A percentile compares a stretch with the other conserved stretches of the same genome.
These are phyloP conservation scores for Pammene aurita DNA, from an alignment of 2,888 invertebrate genomes.

Conservation along the genomic window DNA sequence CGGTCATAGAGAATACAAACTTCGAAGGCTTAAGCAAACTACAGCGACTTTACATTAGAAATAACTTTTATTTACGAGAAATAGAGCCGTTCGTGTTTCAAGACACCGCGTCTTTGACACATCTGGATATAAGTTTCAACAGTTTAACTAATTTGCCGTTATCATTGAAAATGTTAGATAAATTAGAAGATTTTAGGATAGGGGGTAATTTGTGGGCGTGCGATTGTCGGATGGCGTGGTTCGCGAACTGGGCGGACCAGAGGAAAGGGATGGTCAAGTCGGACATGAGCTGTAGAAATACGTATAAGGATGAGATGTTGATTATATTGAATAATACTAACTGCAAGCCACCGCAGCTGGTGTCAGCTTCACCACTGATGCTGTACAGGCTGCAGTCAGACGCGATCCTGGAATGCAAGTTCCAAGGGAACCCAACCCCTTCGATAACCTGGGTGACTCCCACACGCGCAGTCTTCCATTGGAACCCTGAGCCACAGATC, in stretches of 20 bases:
- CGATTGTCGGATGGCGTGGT: constrained; percentile 93
- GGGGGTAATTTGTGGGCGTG: constrained; percentile 92
- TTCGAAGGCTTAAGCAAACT: constrained; percentile 85
- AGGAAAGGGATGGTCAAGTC: constrained; percentile 79
- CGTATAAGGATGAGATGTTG: constrained; percentile 88
- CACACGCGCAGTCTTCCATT: constrained; percentile 87
- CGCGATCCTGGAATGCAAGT: constrained; percentile 90
- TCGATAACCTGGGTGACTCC: constrained; percentile 95
- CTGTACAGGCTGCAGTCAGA: constrained; percentile 86
- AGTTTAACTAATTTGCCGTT: constrained; percentile 87
- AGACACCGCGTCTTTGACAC: constrained; percentile 84
- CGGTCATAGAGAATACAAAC: constrained; percentile 85
- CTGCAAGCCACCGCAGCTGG: constrained; percentile 86
- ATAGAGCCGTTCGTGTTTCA: constrained; percentile 85
- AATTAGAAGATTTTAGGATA: constrained; percentile 86
- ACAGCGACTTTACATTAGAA: constrained; percentile 83
- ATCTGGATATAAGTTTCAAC: constrained; percentile 88
- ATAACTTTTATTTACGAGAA: constrained; percentile 84
- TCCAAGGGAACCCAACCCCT: constrained; percentile 89
- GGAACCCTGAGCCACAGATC: constrained; percentile 88
- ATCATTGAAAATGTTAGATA: constrained; percentile 85
- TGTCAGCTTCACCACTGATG: constrained; percentile 84
- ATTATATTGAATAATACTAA: constrained; percentile 87
- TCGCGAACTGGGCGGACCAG: constrained; percentile 80
- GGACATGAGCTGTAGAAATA: constrained; percentile 85